Conservation (phyloP, 2,113 vertebrate genomes). For the Furnarius figulus region DNA sequence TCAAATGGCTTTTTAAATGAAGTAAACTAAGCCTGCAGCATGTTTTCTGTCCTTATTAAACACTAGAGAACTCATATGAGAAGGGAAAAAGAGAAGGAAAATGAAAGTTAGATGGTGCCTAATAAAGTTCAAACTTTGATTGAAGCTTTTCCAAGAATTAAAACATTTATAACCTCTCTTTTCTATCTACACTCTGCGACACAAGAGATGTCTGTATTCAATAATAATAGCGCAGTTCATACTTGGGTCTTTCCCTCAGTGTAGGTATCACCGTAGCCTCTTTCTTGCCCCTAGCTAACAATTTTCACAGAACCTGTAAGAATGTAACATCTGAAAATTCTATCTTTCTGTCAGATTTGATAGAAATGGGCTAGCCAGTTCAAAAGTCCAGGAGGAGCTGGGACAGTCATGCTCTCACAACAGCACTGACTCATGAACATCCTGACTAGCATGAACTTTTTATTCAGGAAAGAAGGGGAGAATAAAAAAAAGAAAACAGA, state of each 20-base stretch:
- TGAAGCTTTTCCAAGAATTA: conserved; percentile 17
- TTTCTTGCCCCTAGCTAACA: neutral
- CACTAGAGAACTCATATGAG: conserved; percentile 17
- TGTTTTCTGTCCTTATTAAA: conserved; percentile 37
- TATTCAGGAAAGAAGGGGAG: neutral
- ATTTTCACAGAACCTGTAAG: neutral
- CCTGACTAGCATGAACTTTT: neutral
- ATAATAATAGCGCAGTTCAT: neutral
- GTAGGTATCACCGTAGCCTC: neutral
- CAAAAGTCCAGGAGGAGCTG: neutral
- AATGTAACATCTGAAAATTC: neutral
- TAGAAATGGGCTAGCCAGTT: neutral
- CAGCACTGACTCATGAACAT: neutral
- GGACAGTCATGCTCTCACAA: neutral
- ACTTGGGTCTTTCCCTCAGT: neutral
- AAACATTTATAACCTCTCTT: neutral
- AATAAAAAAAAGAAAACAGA: neutral
- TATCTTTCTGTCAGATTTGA: neutral
- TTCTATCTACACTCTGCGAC: neutral
- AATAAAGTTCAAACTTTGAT: conserved; percentile 42
- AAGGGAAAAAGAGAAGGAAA: neutral
- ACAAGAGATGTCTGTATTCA: neutral
- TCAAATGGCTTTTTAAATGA: conserved; percentile 37
- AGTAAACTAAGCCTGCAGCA: conserved; percentile 44
- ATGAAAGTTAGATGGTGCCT: neutral